Evolutionary conservation across 2,113 vertebrate genomes (phyloP), one percentile per base, ranked within the genome.

Genomic region (Pyrgilauda ruficollis): DNA sequence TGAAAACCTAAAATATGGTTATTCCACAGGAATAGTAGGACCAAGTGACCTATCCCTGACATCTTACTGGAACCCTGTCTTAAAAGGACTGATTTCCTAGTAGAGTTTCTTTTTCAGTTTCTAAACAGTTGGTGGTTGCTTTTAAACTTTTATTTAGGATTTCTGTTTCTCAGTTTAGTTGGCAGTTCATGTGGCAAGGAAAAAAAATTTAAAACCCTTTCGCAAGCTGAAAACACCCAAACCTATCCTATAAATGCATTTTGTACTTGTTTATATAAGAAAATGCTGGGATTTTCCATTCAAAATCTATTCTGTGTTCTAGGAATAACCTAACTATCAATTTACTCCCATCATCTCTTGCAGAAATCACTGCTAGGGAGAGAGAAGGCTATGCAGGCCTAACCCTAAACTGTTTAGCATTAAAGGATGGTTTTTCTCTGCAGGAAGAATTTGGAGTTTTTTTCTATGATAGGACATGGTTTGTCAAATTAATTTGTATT

Each of bases 141-240:
- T 91, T 96, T 49, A 82, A 96, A 95, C 76, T 95, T 97, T 95
- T 90, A 79, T 96, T 96, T 92, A 91, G 90, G 75, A 95, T 96
- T 95, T 94, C 53, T 96, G 64, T 43, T 91, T 94, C 91, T 94
- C 78, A 94, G 90, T 92, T 92, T 86, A 77, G 85, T 82, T 96
- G 84, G 84, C 82, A 95, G 92, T 86, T 95, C 53, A 23, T 84
- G 75, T 75, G 64, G 53, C 31, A 17, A 95, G 52, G 56, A 73
- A 74, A 79, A 62, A 87, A 87, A 83, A 68, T 0, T 24, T 68
- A 30, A 96, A 94, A 93, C 31, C 83, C 80, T 90, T n/a, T 86
- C 84, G 73, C 52, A 64, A 72, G 35, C 73, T 92, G 89, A 87
- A 95, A 95, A 93, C 82, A 35, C 31, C 43, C 68, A 72, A 93